Evolutionary conservation across 2,797 vertebrate species (phyloP), one percentile per base, ranked within the genome.

Genomic region (Euthynnus affinis): DNA sequence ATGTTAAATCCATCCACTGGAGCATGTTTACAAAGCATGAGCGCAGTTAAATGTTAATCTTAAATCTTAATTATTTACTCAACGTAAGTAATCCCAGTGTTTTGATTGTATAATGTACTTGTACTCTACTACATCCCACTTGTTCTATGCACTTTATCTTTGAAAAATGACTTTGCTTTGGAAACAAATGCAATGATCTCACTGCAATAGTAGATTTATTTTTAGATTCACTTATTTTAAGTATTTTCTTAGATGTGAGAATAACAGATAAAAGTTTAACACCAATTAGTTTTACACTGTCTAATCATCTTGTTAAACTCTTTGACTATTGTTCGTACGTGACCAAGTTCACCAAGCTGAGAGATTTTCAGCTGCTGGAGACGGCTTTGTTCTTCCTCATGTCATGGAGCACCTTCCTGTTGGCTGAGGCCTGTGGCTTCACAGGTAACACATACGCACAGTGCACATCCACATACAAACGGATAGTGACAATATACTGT

Each of bases 331-430:
- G 20, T 61, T 51, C 14, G 59, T 73, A 99, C 96, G 98, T 99
- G 88, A 99, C 98, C n/a, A 99, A 99, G 83, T 99, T 99, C 90
- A 99, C 98, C 52, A 99, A 98, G 79, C 94, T 99, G 82, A 95
- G 97, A 18, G 98, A 99, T 86, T 99, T 99, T 89, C 97, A 94
- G 0, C 92, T 99, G 83, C 83, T 99, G 93, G 98, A 99, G 94
- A 99, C 98, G 0, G 98, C 98, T 3, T 89, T 99, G 63, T 99
- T 99, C 91, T 99, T 99, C 94, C 87, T 99, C 90, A 99, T 99
- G 98, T 99, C 98, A 18, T 99, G 98, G 98, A 99, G 98, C 89
- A 99, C 98, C 0, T 99, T 99, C 80, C 95, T 99, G 40, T 90
- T 99, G 91, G 98, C 98, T 0, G 98, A 99, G 89, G 98, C 98